phyloP scores from a whole-genome alignment of 2,888 invertebrate species.

The Pseudolycoriella hygida region DNA sequence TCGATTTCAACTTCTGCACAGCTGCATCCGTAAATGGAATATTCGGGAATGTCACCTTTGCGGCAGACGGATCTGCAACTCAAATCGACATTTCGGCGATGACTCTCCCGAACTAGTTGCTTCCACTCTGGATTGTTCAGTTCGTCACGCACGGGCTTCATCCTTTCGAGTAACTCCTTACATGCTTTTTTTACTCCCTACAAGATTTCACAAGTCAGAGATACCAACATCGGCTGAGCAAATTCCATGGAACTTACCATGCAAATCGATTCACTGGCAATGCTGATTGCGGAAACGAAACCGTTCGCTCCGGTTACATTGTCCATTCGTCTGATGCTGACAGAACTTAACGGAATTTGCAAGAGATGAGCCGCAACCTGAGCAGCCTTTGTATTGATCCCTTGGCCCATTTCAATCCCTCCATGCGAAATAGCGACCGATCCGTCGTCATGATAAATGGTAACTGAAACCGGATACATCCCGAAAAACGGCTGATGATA shows the following conservation, averaged over 20 bases:
- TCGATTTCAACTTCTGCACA: slow-evolving; percentile 44
- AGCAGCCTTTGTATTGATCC: slow-evolving; percentile 58
- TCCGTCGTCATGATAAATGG: slow-evolving; percentile 49
- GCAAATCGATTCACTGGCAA: slow-evolving; percentile 45
- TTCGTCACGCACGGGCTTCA: slow-evolving; percentile 38
- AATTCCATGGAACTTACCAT: too few species aligned
- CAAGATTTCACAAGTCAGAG: slow-evolving; percentile 10
- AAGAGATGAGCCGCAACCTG: slow-evolving; percentile 52
- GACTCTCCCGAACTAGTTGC: slow-evolving; percentile 36
- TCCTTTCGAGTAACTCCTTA: slow-evolving; percentile 37
- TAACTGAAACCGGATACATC: slow-evolving; percentile 37
- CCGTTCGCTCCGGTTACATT: slow-evolving; percentile 43
- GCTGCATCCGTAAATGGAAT: slow-evolving; percentile 44
- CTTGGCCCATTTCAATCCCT: slow-evolving; percentile 61
- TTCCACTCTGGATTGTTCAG: slow-evolving; percentile 37
- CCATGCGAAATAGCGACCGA: slow-evolving; percentile 49
- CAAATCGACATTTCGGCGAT: slow-evolving; percentile 35
- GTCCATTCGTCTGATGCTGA: slow-evolving; percentile 44
- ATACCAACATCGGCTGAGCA: too few species aligned
- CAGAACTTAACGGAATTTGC: slow-evolving; percentile 42
- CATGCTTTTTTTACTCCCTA: slow-evolving; percentile 43
- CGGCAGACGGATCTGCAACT: slow-evolving; percentile 41
- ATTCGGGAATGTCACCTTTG: slow-evolving; percentile 33
- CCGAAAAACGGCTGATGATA: too few species aligned
- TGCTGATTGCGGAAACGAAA: slow-evolving; percentile 43